A percentile compares a stretch with the other conserved stretches of the same genome.
These are phyloP conservation scores for Serranus cabrilla DNA, from an alignment of 2,797 vertebrate species.

Conservation along the genomic window DNA sequence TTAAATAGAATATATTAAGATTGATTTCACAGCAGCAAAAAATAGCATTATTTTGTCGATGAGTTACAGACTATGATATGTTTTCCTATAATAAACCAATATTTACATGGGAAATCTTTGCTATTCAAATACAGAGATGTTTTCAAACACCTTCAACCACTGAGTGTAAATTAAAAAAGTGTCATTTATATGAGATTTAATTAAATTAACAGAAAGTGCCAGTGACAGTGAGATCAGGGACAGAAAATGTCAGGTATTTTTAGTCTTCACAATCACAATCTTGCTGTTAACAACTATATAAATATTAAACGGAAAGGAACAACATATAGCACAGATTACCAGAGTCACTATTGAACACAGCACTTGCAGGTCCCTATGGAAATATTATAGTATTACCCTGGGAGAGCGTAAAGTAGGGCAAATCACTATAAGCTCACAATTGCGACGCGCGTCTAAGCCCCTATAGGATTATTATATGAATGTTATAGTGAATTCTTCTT, in stretches of 20 bases:
- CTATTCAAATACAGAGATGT: not conserved
- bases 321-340: constrained; percentile 44
- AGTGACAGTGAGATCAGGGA: not conserved
- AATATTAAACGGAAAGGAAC: not conserved
- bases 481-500: constrained; percentile 30
- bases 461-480: constrained; percentile 56
- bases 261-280: not conserved
- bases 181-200: not conserved
- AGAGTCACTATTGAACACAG: constrained; percentile 40
- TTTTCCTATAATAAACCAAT: not conserved
- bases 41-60: not conserved
- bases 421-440: constrained; percentile 62
- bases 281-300: not conserved
- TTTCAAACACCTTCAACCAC: constrained; percentile 4
- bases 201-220: not conserved
- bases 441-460: constrained; percentile 45
- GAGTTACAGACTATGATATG: not conserved
- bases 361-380: constrained; percentile 56
- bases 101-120: not conserved
- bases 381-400: constrained; percentile 59
- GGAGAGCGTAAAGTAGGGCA: constrained; percentile 66
- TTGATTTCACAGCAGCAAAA: not conserved
- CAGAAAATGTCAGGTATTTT: not conserved
- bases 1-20: not conserved
- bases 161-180: not conserved